Percentiles rank a stretch among this genome's conserved stretches.
Evolutionary conservation across 2,113 vertebrate species (phyloP).

Genomic region (Macaca mulatta): DNA sequence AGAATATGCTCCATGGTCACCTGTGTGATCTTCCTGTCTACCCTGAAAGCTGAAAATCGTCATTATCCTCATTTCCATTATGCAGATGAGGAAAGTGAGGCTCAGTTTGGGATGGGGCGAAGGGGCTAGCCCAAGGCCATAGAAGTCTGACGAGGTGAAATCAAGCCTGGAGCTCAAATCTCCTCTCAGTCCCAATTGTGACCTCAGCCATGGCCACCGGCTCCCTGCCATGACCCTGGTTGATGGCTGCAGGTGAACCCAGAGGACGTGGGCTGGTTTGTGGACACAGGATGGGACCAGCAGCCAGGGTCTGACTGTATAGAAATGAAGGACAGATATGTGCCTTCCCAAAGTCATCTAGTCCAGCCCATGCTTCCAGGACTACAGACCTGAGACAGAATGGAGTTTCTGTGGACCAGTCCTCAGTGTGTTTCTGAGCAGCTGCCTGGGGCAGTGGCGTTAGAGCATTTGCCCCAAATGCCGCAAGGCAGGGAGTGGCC

Average conservation of each 20-base stretch:
- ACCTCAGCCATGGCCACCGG: not conserved
- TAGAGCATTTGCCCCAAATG: accelerated
- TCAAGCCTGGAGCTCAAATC: not conserved
- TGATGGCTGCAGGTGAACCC: not conserved
- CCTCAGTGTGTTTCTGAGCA: not conserved
- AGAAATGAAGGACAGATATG: not conserved
- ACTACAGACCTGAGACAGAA: not conserved
- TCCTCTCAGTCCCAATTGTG: not conserved
- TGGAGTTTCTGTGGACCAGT: accelerated
- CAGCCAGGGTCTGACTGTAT: not conserved
- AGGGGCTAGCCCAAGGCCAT: not conserved
- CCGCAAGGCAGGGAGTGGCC: not conserved
- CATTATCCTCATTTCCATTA: not conserved
- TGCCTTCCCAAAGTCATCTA: not conserved
- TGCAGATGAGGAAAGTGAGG: not conserved
- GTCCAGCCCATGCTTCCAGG: not conserved
- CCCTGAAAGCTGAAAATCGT: not conserved
- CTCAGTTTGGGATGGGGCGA: not conserved
- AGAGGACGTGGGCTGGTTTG: not conserved
- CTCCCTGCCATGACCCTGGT: not conserved
- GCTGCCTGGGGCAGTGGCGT: not conserved
- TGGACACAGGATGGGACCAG: not conserved
- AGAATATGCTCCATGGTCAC: not conserved
- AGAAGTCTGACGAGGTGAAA: not conserved
- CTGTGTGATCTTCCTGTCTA: not conserved